phyloP scores from a whole-genome alignment of 1,140 invertebrate genomes.

The Monomorium pharaonis region DNA sequence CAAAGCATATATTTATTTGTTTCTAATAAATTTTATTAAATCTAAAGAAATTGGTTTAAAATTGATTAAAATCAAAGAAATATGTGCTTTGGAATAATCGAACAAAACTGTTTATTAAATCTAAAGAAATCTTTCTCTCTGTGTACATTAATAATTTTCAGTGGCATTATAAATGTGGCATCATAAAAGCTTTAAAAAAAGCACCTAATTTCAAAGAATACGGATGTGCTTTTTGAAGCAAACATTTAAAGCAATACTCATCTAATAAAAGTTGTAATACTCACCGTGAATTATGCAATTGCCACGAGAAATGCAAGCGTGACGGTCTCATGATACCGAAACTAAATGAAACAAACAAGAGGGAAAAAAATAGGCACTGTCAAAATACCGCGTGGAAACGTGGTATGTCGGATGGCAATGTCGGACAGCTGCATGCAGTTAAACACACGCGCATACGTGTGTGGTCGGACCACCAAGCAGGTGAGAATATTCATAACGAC shows the following conservation, averaged over 20 bases:
- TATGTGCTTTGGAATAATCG: too few relatives aligned
- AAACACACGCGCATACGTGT: slow-evolving; percentile 6
- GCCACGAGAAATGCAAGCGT: neutral
- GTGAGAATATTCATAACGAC: slow-evolving; percentile 70
- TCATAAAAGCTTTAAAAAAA: neutral
- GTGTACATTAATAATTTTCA: neutral
- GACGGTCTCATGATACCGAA: neutral
- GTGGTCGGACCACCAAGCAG: slow-evolving; percentile 45
- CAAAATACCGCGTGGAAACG: slow-evolving; percentile 30
- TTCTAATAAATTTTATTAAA: too few relatives aligned
- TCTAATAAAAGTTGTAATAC: slow-evolving; percentile 4
- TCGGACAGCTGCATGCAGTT: slow-evolving; percentile 10
- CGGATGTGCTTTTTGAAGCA: neutral
- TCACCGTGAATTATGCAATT: slow-evolving; percentile 6
- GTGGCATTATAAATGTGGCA: neutral
- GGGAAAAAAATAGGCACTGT: slow-evolving; percentile 4
- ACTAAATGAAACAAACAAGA: neutral
- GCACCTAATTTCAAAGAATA: neutral
- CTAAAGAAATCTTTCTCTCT: too few relatives aligned
- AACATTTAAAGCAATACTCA: slow-evolving; percentile 2
- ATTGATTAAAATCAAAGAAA: too few relatives aligned
- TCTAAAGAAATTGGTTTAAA: too few relatives aligned
- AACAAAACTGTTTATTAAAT: too few relatives aligned
- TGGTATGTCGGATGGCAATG: neutral
- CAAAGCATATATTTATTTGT: too few relatives aligned